Conservation (phyloP, 1,140 invertebrate genomes). For the Harpegnathos saltator region DNA sequence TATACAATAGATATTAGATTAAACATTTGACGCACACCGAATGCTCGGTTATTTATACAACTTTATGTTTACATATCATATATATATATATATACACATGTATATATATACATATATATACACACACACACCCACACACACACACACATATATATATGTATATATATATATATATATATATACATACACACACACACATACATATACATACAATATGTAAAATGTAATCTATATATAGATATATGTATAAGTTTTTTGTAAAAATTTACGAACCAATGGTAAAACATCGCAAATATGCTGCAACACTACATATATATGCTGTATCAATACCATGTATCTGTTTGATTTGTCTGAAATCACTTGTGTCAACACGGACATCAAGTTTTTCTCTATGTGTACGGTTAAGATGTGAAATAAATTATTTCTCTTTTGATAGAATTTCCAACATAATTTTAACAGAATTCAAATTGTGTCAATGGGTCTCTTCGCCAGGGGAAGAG, state of each 20-base stretch:
- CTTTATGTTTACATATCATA: constrained; percentile 61
- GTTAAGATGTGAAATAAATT: constrained; percentile 78
- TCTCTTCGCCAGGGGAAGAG: background rate
- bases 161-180: background rate
- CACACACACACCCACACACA: no score
- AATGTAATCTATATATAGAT: background rate
- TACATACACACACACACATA: no score
- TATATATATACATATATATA: constrained; percentile 9
- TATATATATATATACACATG: constrained; percentile 15
- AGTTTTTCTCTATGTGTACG: constrained; percentile 57
- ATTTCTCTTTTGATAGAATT: constrained; percentile 74
- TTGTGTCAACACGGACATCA: constrained; percentile 31
- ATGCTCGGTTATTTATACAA: constrained; percentile 65
- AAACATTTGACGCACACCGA: constrained; percentile 20
- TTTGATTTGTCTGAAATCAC: constrained; percentile 50
- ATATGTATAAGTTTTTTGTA: constrained; percentile 10
- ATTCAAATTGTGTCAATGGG: background rate
- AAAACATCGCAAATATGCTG: constrained; percentile 32
- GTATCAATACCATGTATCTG: constrained; percentile 30
- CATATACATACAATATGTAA: no score
- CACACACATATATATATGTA: no score
- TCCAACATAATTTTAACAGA: background rate
- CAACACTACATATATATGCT: constrained; percentile 1
- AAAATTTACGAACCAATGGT: constrained; percentile 45
- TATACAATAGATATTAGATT: constrained; percentile 75